Conservation (phyloP, 2,888 invertebrate species). For the Baronia brevicornis region DNA sequence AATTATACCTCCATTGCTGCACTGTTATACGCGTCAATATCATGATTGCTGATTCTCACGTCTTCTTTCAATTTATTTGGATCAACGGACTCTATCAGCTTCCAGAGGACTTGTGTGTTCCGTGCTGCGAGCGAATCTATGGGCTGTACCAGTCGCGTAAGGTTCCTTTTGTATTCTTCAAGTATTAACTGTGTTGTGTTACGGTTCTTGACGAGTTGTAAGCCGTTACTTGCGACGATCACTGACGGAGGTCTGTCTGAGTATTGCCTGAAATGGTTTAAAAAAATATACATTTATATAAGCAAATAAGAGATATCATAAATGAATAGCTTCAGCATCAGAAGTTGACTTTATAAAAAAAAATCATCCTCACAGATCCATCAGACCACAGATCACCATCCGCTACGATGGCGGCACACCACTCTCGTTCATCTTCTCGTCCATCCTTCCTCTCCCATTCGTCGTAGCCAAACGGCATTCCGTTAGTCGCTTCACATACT, state of each 20-base stretch:
- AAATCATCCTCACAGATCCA: no score
- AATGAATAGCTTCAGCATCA: no score
- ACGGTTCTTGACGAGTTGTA: conserved; percentile 83
- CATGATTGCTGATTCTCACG: conserved; percentile 85
- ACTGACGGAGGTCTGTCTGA: conserved; percentile 83
- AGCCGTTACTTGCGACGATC: conserved; percentile 88
- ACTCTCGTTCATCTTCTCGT: no score
- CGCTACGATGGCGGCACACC: no score
- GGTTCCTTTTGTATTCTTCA: conserved; percentile 85
- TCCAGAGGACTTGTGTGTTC: conserved; percentile 88
- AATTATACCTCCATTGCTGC: conserved; percentile 87
- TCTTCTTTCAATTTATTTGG: conserved; percentile 79
- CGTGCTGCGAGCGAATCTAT: conserved; percentile 79
- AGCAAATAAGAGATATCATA: conserved; percentile 3
- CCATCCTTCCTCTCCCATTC: no score
- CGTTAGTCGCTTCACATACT: no score
- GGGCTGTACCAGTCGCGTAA: conserved; percentile 86
- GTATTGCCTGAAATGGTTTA: conserved; percentile 57
- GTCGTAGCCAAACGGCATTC: no score
- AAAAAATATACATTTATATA: not conserved
- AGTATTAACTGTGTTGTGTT: conserved; percentile 85
- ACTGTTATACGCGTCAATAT: conserved; percentile 91
- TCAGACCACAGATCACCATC: no score
- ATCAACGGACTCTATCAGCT: conserved; percentile 88
- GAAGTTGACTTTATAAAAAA: no score